Evolutionary conservation across 2,888 invertebrate genomes (phyloP).

Genomic region (Griposia aprilina): DNA sequence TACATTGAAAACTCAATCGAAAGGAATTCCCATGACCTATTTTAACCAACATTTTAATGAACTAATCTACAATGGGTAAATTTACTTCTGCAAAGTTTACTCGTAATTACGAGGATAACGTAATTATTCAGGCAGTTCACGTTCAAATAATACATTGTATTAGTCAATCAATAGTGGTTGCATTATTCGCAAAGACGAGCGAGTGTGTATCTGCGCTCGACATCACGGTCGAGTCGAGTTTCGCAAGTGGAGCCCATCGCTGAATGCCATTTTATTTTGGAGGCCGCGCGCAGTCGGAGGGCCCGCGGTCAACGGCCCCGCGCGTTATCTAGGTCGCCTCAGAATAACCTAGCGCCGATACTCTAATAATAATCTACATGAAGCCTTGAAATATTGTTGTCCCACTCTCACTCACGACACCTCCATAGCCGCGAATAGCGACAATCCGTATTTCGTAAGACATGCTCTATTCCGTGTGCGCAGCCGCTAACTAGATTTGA

Average conservation of each 20-base stretch:
- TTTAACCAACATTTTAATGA: constrained; percentile 6
- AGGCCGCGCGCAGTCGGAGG: constrained; percentile 89
- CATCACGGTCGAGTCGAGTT: constrained; percentile 87
- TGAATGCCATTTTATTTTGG: constrained; percentile 90
- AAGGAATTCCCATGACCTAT: constrained; percentile 14
- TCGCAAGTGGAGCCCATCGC: constrained; percentile 90
- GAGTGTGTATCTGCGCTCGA: constrained; percentile 78
- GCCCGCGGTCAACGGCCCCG: constrained; percentile 90
- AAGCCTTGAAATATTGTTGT: constrained; percentile 86
- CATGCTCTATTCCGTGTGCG: constrained; percentile 76
- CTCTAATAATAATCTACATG: constrained; percentile 89
- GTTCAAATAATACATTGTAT: constrained; percentile 54
- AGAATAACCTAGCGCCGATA: constrained; percentile 91
- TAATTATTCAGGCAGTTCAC: constrained; percentile 45
- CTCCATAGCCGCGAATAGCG: constrained; percentile 77
- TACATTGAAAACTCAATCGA: neutral
- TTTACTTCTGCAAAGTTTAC: constrained; percentile 3
- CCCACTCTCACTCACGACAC: constrained; percentile 84
- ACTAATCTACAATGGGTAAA: neutral
- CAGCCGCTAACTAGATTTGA: constrained; percentile 77
- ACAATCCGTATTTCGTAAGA: constrained; percentile 84
- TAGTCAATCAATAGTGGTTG: constrained; percentile 77
- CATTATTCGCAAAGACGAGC: constrained; percentile 81
- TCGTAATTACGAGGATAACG: constrained; percentile 7
- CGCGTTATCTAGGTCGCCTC: constrained; percentile 89